Evolutionary conservation across 1,140 invertebrate species (phyloP), one percentile per base, ranked within the genome.

Genomic region (Drosophila pectinifera): DNA sequence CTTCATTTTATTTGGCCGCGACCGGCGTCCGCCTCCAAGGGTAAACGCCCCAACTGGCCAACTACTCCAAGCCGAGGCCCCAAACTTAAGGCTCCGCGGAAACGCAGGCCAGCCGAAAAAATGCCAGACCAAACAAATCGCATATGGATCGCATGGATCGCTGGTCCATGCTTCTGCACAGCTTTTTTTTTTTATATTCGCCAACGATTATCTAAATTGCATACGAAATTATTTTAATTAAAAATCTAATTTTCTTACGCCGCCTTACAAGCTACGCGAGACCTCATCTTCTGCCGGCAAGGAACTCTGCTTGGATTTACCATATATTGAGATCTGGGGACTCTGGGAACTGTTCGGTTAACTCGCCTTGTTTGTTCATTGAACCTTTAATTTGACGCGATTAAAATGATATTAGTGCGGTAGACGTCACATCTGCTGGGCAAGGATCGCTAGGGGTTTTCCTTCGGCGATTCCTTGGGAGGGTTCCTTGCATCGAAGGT

Each of bases 141-240:
- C 83, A 88, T 86, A 82, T 88, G 75, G 79, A 86, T 76, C 80
- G 76, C 43, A 22, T 59, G 55, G 31, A 56, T 64, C 65, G 18
- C 51, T 62, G 28, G 20, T 16, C 51, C 48, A 26, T 62, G 70
- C 75, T 59, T 54, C 77, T 74, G 75, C 73, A 51, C 22, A 24
- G n/a, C n/a, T 22, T 38, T n/a, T 48, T 48, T 5, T 16, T 48
- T 22, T 28, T 48, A 48, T 64, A 78, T 79, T 79, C 68, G 83
- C 75, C 85, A 90, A 90, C 84, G 91, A 91, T 91, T 91, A 91
- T 91, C 91, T 91, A 91, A 91, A 91, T 91, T 91, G 91, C 91
- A 91, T 91, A 91, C 74, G 73, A 91, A 91, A 91, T 91, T 91
- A 91, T 91, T 91, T 91, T 91, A 91, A 91, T 91, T 91, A 91